phyloP scores from a whole-genome alignment of 2,888 invertebrate species.

The Acronicta leporina region DNA sequence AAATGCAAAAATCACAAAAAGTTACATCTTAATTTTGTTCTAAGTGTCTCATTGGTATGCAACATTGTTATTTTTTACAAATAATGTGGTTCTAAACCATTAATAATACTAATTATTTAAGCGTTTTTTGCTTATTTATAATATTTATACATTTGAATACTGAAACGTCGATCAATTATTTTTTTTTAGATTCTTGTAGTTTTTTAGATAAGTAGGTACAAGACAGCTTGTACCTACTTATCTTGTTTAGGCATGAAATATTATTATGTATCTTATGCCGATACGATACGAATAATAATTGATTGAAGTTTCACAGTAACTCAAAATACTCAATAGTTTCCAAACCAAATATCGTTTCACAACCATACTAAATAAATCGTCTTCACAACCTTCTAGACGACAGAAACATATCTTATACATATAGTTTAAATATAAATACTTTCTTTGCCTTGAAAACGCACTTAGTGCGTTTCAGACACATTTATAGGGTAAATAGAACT shows the following conservation, averaged over 20 bases:
- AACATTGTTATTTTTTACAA: background rate
- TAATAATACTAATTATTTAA: slow-evolving; percentile 34
- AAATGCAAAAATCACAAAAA: too few species aligned
- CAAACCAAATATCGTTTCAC: slow-evolving; percentile 21
- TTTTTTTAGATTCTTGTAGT: too few species aligned
- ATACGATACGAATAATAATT: too few species aligned
- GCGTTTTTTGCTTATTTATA: slow-evolving; percentile 45
- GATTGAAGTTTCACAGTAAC: slow-evolving; percentile 28
- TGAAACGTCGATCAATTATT: background rate
- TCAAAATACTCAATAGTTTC: slow-evolving; percentile 9
- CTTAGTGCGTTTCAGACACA: slow-evolving; percentile 15
- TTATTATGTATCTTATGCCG: too few species aligned
- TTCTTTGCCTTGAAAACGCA: slow-evolving; percentile 5
- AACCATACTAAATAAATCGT: slow-evolving; percentile 36
- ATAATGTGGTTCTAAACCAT: slow-evolving; percentile 39
- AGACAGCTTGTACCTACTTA: too few species aligned
- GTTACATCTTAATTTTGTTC: too few species aligned
- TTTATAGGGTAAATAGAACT: slow-evolving; percentile 8
- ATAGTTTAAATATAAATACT: slow-evolving; percentile 15
- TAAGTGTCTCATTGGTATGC: background rate
- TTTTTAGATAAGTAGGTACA: too few species aligned
- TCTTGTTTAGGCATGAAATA: too few species aligned
- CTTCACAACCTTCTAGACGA: slow-evolving; percentile 44
- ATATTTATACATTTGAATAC: background rate
- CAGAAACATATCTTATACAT: slow-evolving; percentile 5